A percentile compares a stretch with the other conserved stretches of the same genome.
Conservation (phyloP, 2,888 invertebrate genomes). For the Phlogophora meticulosa region DNA sequence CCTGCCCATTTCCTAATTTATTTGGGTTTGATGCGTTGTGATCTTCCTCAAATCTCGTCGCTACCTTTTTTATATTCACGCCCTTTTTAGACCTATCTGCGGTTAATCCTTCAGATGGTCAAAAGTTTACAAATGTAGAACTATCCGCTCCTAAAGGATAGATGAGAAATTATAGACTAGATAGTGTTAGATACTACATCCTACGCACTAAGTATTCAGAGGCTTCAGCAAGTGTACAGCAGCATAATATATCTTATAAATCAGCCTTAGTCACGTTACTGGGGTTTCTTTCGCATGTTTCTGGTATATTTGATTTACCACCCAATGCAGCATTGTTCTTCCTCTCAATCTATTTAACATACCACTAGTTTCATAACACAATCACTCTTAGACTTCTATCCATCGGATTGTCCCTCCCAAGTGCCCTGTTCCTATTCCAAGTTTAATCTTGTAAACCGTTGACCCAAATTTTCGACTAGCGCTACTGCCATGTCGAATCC, state of each 20-base stretch:
- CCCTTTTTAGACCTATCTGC: background rate
- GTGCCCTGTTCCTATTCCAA: constrained; percentile 43
- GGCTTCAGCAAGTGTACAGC: constrained; percentile 7
- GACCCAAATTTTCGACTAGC: constrained; percentile 41
- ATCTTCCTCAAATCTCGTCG: background rate
- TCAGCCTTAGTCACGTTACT: background rate
- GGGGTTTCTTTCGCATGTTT: background rate
- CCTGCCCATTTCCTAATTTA: background rate
- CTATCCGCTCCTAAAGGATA: background rate
- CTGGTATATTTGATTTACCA: background rate
- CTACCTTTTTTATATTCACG: background rate
- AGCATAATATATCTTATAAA: constrained; percentile 16
- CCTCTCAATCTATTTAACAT: background rate
- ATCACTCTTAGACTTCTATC: constrained; percentile 7
- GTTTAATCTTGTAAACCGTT: constrained; percentile 51
- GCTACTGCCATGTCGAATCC: constrained; percentile 37
- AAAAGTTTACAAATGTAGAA: background rate
- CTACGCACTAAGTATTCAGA: constrained; percentile 9
- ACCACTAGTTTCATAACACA: constrained; percentile 1
- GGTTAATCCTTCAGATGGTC: background rate
- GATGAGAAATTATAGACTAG: constrained; percentile 3
- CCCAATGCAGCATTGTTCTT: background rate
- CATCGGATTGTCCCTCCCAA: constrained; percentile 16
- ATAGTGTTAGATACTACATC: background rate
- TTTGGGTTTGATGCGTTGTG: too few species aligned